phyloP scores from a whole-genome alignment of 2,113 vertebrate species.

The Numenius arquata region DNA sequence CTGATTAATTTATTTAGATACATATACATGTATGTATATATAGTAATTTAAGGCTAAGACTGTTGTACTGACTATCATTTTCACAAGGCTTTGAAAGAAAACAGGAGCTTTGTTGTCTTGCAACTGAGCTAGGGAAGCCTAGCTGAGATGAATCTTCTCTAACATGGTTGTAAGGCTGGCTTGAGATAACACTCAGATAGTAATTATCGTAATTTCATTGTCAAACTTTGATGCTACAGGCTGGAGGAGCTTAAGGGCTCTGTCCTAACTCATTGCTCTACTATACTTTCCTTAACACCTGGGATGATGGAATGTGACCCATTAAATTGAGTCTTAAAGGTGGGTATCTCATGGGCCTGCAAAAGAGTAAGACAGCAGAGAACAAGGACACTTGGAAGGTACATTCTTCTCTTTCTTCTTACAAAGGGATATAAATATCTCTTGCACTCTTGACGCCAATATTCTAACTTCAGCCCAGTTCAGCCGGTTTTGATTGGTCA shows the following conservation, averaged over 20 bases:
- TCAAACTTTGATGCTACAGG: background rate
- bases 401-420: background rate
- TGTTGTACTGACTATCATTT: background rate
- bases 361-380: background rate
- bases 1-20: conserved; percentile 26
- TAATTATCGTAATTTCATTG: background rate
- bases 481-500: background rate
- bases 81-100: conserved; percentile 15
- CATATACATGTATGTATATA: background rate
- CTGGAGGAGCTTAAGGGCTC: background rate
- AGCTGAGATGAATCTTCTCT: background rate
- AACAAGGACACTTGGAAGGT: background rate
- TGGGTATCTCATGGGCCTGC: background rate
- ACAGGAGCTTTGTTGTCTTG: background rate
- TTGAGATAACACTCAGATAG: background rate
- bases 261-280: background rate
- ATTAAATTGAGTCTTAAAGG: no score
- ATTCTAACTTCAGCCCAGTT: background rate
- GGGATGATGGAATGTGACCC: background rate
- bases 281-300: background rate
- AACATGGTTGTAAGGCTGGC: background rate
- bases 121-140: background rate
- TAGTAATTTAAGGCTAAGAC: background rate
- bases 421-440: background rate
- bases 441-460: background rate